A percentile compares a stretch with the other conserved stretches of the same genome.
Evolutionary conservation across 2,888 invertebrate species (phyloP).

Genomic region (Bhutanitis thaidina): DNA sequence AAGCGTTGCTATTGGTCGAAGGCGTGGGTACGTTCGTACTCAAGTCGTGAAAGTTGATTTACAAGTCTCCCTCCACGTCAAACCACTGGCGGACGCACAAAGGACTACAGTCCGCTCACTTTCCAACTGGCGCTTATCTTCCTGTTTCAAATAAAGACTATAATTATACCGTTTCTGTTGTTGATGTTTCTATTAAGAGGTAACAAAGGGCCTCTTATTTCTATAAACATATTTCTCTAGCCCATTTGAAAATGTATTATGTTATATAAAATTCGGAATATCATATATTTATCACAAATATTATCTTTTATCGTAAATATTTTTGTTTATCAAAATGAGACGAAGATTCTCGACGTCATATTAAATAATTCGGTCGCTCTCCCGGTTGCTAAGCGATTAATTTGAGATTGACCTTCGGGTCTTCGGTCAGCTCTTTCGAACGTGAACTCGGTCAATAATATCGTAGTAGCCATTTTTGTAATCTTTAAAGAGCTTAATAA

Average conservation of each 20-base stretch:
- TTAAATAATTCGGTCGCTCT: neutral
- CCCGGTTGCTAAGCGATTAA: slow-evolving; percentile 16
- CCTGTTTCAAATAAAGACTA: slow-evolving; percentile 11
- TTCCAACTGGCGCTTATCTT: slow-evolving; percentile 21
- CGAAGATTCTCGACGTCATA: neutral
- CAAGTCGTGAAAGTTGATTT: slow-evolving; percentile 67
- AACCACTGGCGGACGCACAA: slow-evolving; percentile 26
- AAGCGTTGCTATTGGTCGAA: slow-evolving; percentile 39
- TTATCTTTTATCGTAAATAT: slow-evolving; percentile 14
- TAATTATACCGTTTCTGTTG: neutral
- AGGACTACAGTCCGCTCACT: slow-evolving; percentile 30
- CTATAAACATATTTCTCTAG: too few species aligned
- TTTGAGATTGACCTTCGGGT: slow-evolving; percentile 6
- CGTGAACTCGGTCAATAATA: slow-evolving; percentile 9
- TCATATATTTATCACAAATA: neutral
- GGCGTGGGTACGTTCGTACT: slow-evolving; percentile 38
- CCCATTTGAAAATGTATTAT: too few species aligned
- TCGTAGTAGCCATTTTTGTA: too few species aligned
- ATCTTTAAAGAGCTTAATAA: neutral
- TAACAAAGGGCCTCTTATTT: too few species aligned
- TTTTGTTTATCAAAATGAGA: slow-evolving; percentile 6
- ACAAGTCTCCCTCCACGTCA: slow-evolving; percentile 37
- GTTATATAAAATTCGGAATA: too few species aligned
- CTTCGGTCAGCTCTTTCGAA: slow-evolving; percentile 1
- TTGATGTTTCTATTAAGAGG: neutral